Conservation (phyloP, 2,113 vertebrate genomes). For the Falco punctatus region DNA sequence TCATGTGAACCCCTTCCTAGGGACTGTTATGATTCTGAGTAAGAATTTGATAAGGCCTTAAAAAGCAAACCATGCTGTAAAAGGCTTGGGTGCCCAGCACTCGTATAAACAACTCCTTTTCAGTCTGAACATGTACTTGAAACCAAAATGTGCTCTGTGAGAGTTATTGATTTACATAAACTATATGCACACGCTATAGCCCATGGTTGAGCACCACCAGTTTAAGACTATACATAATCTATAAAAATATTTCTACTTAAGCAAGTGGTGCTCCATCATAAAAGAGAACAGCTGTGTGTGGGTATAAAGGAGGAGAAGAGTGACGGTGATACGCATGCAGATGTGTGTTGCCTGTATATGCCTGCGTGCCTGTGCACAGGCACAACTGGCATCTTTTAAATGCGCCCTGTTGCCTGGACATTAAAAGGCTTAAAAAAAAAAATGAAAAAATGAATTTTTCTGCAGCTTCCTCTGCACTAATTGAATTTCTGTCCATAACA, state of each 20-base stretch:
- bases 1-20: not conserved
- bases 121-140: conserved; percentile 16
- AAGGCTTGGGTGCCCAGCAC: not conserved
- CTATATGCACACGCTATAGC: not conserved
- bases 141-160: not conserved
- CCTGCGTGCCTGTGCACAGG: not conserved
- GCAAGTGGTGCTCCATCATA: not conserved
- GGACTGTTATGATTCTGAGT: not conserved
- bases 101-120: not conserved
- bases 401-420: not conserved
- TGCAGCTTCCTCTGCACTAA: conserved; percentile 53
- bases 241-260: conserved; percentile 28
- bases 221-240: conserved; percentile 26
- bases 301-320: not conserved
- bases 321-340: not conserved
- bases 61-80: not conserved
- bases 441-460: conserved; percentile 31
- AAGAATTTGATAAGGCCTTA: not conserved
- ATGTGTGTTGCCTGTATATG: not conserved
- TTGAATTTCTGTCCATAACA: conserved; percentile 64
- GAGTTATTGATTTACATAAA: conserved; percentile 34
- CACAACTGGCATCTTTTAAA: conserved; percentile 22
- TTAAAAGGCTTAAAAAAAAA: conserved; percentile 21
- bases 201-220: not conserved
- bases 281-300: not conserved